Conservation (phyloP, 2,113 vertebrate genomes). For the Cebus imitator region DNA sequence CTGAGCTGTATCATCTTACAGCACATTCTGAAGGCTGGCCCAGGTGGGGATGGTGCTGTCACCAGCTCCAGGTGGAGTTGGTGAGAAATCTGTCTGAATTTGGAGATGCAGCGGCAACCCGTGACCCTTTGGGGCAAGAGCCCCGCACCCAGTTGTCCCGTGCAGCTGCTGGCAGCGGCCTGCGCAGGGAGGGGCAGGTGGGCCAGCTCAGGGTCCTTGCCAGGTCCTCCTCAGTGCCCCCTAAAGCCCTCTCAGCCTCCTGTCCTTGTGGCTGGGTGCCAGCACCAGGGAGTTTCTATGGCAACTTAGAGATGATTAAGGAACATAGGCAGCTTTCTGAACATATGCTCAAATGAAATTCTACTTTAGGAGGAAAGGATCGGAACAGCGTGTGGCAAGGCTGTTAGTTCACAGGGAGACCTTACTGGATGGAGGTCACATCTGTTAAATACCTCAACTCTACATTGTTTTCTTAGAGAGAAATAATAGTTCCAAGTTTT, state of each 20-base stretch:
- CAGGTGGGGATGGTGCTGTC: background rate
- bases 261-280: background rate
- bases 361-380: background rate
- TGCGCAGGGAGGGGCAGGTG: background rate
- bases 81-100: background rate
- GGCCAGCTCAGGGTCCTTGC: background rate
- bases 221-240: background rate
- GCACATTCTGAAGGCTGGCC: background rate
- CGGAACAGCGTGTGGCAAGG: background rate
- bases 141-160: background rate
- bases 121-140: background rate
- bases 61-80: background rate
- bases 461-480: background rate
- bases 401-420: background rate
- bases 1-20: background rate
- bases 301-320: slow-evolving; percentile 37
- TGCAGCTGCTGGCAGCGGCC: rapidly evolving
- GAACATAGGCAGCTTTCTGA: background rate
- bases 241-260: background rate
- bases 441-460: slow-evolving; percentile 65
- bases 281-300: slow-evolving; percentile 36
- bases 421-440: background rate
- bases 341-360: background rate
- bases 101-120: background rate
- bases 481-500: slow-evolving; percentile 58